Conservation (phyloP, 2,113 vertebrate genomes). For the Pantherophis guttatus region DNA sequence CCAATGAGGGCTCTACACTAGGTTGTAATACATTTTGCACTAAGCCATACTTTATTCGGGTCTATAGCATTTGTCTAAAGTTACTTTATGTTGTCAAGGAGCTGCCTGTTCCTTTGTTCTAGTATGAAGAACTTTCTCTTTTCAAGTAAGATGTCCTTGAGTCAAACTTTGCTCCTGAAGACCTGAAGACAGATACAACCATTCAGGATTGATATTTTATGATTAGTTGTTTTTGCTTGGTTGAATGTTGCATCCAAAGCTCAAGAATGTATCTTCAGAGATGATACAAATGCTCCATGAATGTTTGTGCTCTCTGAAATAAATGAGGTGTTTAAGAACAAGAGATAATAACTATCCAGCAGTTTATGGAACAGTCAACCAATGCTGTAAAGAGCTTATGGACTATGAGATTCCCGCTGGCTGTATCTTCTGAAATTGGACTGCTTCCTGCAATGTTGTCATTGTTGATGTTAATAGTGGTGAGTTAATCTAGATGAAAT, state of each 20-base stretch:
- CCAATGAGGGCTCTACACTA: neutral
- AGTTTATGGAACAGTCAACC: neutral
- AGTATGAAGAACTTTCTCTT: neutral
- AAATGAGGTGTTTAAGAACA: neutral
- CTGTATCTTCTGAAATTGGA: conserved; percentile 20
- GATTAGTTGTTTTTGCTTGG: neutral
- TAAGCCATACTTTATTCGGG: neutral
- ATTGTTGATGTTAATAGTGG: conserved; percentile 43
- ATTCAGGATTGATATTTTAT: neutral
- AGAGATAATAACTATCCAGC: neutral
- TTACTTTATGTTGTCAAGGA: neutral
- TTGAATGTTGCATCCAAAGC: neutral
- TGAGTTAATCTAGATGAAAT: conserved; percentile 54
- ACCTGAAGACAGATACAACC: neutral
- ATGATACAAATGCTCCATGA: neutral
- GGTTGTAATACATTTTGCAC: neutral
- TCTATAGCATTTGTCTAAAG: neutral
- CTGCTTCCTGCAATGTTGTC: conserved; percentile 30
- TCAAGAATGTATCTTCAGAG: neutral
- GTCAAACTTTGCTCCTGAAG: neutral
- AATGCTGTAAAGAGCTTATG: neutral
- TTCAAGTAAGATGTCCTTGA: neutral
- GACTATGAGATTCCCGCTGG: neutral
- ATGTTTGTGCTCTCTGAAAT: neutral
- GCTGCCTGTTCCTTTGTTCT: neutral